These are phyloP conservation scores for Nestor notabilis DNA, from an alignment of 2,113 vertebrate genomes.

Conservation along the genomic window DNA sequence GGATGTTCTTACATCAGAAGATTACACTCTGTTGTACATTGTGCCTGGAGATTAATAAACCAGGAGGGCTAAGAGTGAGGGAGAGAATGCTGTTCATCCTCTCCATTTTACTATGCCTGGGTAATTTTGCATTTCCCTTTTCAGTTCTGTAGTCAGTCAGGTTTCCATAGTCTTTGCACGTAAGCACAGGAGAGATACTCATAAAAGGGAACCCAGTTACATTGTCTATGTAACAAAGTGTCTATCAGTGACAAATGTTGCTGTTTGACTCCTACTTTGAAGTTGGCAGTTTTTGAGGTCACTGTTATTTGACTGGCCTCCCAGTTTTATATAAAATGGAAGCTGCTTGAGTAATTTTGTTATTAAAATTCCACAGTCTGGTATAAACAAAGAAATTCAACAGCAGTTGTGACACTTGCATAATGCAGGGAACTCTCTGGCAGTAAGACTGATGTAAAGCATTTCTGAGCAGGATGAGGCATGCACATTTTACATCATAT, in stretches of 20 bases:
- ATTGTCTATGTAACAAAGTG: background rate
- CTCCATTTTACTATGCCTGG: background rate
- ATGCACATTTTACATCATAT: background rate
- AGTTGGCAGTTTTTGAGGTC: background rate
- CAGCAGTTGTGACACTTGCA: background rate
- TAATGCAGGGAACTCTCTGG: background rate
- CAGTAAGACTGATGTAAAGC: background rate
- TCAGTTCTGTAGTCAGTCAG: background rate
- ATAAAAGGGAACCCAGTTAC: background rate
- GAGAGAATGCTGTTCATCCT: background rate
- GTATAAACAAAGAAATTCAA: background rate
- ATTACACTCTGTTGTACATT: background rate
- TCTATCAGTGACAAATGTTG: background rate
- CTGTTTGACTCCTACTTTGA: background rate
- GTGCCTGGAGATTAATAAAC: background rate
- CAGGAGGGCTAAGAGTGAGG: background rate
- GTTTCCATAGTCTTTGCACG: background rate
- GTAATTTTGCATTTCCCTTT: background rate
- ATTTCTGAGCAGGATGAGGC: slow-evolving; percentile 29
- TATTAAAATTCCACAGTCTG: background rate
- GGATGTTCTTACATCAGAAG: background rate
- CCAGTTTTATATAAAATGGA: background rate
- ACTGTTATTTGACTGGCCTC: background rate
- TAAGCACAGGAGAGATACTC: background rate
- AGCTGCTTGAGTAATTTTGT: background rate